Evolutionary conservation across 2,888 invertebrate genomes (phyloP).

Genomic region (Gymnocheta viridis): DNA sequence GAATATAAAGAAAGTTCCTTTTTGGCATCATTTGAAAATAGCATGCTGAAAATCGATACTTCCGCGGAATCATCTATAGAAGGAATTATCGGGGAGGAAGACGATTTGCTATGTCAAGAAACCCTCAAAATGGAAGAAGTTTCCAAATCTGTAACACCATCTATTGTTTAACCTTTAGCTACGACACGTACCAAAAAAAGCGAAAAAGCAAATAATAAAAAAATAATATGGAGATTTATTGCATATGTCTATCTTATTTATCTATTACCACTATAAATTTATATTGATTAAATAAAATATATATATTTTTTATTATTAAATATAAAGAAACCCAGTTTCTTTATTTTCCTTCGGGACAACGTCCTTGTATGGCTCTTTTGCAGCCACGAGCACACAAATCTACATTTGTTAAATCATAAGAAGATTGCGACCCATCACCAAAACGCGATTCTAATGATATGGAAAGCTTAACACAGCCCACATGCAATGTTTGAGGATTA

Average conservation of each 20-base stretch:
- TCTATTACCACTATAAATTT: constrained; percentile 5
- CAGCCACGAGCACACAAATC: constrained; percentile 77
- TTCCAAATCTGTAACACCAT: constrained; percentile 24
- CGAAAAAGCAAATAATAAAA: constrained; percentile 10
- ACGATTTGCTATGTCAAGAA: constrained; percentile 65
- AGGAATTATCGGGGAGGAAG: constrained; percentile 77
- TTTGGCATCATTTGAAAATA: constrained; percentile 85
- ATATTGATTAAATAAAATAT: constrained; percentile 47
- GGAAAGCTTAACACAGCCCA: constrained; percentile 84
- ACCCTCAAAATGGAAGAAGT: constrained; percentile 56
- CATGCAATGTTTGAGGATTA: constrained; percentile 84
- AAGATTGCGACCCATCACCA: constrained; percentile 67
- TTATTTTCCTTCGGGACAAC: constrained; percentile 71
- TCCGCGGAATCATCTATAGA: constrained; percentile 77
- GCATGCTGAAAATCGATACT: constrained; percentile 83
- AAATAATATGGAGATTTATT: not conserved
- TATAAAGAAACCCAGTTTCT: not conserved
- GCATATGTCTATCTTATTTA: constrained; percentile 3
- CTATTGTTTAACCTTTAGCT: not conserved
- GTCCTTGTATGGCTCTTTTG: constrained; percentile 74
- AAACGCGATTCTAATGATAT: constrained; percentile 78
- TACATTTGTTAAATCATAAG: constrained; percentile 73
- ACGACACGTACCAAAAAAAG: constrained; percentile 1
- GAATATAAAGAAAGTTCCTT: constrained; percentile 87
- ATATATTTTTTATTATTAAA: constrained; percentile 19